Base-by-base conservation (phyloP, 2,888 invertebrate genomes). In the Neoscelio sp. region DNA sequence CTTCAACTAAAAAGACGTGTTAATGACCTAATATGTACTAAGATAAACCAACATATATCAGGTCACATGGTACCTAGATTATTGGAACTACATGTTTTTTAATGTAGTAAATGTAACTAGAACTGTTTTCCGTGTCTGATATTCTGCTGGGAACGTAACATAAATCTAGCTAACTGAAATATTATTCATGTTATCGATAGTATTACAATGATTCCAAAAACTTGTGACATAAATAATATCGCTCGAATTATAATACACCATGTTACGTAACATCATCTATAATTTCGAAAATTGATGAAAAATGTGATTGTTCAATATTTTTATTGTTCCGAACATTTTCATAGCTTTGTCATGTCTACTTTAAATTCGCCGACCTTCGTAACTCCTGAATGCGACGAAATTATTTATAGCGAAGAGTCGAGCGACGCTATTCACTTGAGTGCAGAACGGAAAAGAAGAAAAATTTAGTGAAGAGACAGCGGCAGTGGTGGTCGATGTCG, bases 361-460 rank as follows among this genome's bases (percentile, higher is more conserved):
- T 68, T 48, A 35, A 40, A 54, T 54, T 62, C 17, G 26, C 12
- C 44, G 26, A 30, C 18, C 54, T 48, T 48, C 46, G 64, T 35
- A 54, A 23, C 64, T 74, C 46, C 10, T 20, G 15, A 56, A 35
- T 46, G 38, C 13, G 26, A 68, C 40, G 44, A 60, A 76, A 76
- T 76, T 62, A 68, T 76, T 68, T 68, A 67, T 67, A 64, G 30
- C 65, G 50, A 20, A 30, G 12, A 68, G 35, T 26, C 54, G 33
- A 50, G 50, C 33, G 20, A 13, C 8, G 17, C 23, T 48, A 58
- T 50, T 52, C 26, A 54, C 26, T 44, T 33, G 68, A 38, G 28
- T 48, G 38, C 17, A 13, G 35, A 68, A 48, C 46, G 13, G 12
- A 50, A 60, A 67, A 26, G 52, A 56, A 60, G 54, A 44, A 48